Evolutionary conservation across 2,113 vertebrate species (phyloP).

Genomic region (Campylorhamphus procurvoides): DNA sequence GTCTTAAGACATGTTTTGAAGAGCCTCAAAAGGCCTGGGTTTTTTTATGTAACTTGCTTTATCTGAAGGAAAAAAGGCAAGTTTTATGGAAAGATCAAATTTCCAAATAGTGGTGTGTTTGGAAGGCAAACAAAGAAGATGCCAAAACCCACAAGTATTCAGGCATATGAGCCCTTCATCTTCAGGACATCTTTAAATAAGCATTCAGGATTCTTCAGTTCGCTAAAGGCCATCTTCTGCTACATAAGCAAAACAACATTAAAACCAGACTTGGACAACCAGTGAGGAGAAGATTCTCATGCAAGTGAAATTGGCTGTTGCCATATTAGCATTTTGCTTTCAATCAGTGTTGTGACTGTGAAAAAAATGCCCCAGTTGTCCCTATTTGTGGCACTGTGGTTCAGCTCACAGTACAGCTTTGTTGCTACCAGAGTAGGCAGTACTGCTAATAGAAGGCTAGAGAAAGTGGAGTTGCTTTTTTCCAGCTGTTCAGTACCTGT

Average conservation of each 20-base stretch:
- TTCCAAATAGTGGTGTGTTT: not conserved
- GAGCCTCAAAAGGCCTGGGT: not conserved
- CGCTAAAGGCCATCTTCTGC: not conserved
- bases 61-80: not conserved
- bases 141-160: not conserved
- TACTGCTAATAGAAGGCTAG: not conserved
- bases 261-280: not conserved
- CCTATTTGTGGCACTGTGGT: not conserved
- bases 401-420: not conserved
- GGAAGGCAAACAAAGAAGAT: not conserved
- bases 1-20: not conserved
- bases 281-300: not conserved
- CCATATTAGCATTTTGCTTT: not conserved
- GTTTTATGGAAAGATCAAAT: not conserved
- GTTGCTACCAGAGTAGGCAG: not conserved
- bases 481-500: not conserved
- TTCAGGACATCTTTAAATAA: constrained; percentile 2
- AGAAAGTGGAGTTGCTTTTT: not conserved
- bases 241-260: not conserved
- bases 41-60: not conserved
- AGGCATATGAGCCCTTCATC: not conserved
- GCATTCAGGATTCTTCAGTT: not conserved
- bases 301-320: not conserved
- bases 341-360: not conserved
- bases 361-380: not conserved